Base-by-base conservation (phyloP, 2,797 vertebrate species). In the Acanthornis magna region DNA sequence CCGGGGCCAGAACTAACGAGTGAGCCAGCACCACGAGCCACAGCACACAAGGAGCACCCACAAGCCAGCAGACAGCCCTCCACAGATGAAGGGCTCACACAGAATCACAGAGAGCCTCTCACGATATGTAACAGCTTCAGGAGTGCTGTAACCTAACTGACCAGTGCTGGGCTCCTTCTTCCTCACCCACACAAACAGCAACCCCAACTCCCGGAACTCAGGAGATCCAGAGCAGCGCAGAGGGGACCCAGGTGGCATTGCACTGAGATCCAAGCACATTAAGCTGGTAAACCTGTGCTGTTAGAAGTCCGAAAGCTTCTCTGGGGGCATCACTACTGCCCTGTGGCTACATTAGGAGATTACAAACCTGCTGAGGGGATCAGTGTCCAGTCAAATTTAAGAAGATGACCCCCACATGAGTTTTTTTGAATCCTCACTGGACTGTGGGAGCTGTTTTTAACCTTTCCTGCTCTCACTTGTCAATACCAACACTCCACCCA, bases 121-220 rank as follows among this genome's bases (percentile, higher is more conserved):
- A 47, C 10, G 26, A 50, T 0, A 6, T 2, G 1, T 6, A 68
- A 60, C 0, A 9, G 34, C 29, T 86, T 68, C 0, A 0, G 42
- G 61, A 84, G 4, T 62, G 81, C 70, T 81, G 51, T 61, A 47
- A 82, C 62, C 77, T 38, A 11, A 5, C n/a, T 58, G 53, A 63
- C 48, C 57, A 34, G 2, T 71, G 50, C 58, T 57, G 58, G 32
- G 62, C 27, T 90, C 23, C 23, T 78, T 34, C 27, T 36, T 89
- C 22, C 77, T 65, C 36, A 68, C 20, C 50, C 38, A 27, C 10
- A 50, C 6, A 26, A 57, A 51, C 2, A 71, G 23, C 61, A 90
- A 47, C 13, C 45, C 2, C 67, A 88, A 7, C 34, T 68, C 38
- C 38, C 38, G 25, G 21, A 75, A 17, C 14, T 76, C 58, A 23